A percentile compares a stretch with the other conserved stretches of the same genome.
phyloP scores from a whole-genome alignment of 2,113 vertebrate species.

The Sander lucioperca region DNA sequence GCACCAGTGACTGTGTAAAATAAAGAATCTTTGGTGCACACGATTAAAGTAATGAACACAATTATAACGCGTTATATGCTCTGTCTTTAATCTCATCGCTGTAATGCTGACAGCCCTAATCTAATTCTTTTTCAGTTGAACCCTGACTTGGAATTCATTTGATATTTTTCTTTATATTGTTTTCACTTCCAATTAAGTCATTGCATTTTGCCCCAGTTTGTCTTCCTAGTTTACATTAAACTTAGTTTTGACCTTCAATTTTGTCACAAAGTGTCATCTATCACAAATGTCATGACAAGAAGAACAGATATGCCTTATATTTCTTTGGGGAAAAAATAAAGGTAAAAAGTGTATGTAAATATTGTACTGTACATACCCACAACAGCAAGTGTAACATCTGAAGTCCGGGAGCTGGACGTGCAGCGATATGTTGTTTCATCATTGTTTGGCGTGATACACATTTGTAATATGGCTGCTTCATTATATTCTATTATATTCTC shows the following conservation, averaged over 20 bases:
- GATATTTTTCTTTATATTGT: no score
- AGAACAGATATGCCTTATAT: neutral
- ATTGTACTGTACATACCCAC: neutral
- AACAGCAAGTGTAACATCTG: neutral
- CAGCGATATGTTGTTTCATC: neutral
- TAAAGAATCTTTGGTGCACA: no score
- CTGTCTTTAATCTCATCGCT: no score
- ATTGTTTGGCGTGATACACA: neutral
- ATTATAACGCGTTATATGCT: no score
- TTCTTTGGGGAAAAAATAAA: neutral
- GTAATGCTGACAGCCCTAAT: no score
- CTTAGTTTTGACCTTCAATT: neutral
- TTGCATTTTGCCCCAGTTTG: neutral
- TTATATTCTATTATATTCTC: accelerated
- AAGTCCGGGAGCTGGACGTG: accelerated
- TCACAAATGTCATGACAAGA: neutral
- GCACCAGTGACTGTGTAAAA: no score
- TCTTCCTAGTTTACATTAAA: no score
- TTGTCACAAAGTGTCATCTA: neutral
- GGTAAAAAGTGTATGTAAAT: neutral
- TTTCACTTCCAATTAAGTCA: neutral
- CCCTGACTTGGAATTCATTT: no score
- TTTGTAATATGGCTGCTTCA: neutral
- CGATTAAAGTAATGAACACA: no score
- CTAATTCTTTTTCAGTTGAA: no score